Evolutionary conservation across 2,888 invertebrate species (phyloP).

Genomic region (Cacoxenus indagator): DNA sequence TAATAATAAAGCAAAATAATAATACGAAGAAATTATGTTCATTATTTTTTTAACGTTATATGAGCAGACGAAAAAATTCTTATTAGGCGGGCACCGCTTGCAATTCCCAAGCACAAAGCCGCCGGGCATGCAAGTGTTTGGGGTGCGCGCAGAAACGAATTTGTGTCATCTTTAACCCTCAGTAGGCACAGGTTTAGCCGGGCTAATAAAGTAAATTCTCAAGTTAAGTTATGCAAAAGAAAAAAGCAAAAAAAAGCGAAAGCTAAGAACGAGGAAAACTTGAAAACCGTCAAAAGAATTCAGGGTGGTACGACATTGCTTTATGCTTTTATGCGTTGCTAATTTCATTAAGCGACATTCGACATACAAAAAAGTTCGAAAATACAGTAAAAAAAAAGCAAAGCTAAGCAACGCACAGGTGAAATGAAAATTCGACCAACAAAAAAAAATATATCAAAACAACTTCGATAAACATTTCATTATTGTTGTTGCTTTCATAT

Average conservation of each 20-base stretch:
- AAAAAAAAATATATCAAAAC: too few relatives aligned
- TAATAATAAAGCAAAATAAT: constrained; percentile 50
- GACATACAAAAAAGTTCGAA: not conserved
- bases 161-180: constrained; percentile 7
- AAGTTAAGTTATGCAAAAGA: constrained; percentile 22
- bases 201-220: constrained; percentile 7
- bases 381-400: not conserved
- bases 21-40: constrained; percentile 53
- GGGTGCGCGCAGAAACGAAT: not conserved
- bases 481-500: not conserved
- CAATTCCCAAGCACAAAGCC: constrained; percentile 35
- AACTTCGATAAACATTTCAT: constrained; percentile 57
- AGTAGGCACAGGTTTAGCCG: not conserved
- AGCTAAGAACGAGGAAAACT: not conserved
- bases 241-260: not conserved
- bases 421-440: not conserved
- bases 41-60: constrained; percentile 45
- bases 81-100: not conserved
- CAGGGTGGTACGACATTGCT: constrained; percentile 39
- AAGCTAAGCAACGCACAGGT: not conserved
- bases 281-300: constrained; percentile 12
- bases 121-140: constrained; percentile 44
- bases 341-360: constrained; percentile 63
- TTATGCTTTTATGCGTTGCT: constrained; percentile 64
- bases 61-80: not conserved